phyloP scores from a whole-genome alignment of 2,113 vertebrate species.

The Halcyon senegalensis region DNA sequence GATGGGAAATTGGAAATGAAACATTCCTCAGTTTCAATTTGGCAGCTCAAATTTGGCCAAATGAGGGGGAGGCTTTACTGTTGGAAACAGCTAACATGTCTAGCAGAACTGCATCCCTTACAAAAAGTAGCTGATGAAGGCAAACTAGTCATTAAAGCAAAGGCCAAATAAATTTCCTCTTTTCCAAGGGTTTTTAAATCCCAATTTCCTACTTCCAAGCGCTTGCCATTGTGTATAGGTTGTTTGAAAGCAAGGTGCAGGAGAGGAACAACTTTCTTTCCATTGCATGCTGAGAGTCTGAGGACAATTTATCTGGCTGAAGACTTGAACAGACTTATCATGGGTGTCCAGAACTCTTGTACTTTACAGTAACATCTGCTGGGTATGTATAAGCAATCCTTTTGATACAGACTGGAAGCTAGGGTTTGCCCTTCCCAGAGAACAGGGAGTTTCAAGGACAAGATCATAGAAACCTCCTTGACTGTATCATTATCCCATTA shows the following conservation, averaged over 20 bases:
- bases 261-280: neutral
- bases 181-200: neutral
- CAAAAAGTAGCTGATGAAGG: neutral
- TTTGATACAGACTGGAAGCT: neutral
- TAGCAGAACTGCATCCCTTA: neutral
- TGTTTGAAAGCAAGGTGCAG: neutral
- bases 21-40: neutral
- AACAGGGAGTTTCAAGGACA: neutral
- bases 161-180: neutral
- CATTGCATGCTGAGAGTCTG: neutral
- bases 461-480: neutral
- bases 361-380: neutral
- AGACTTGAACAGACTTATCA: neutral
- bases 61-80: neutral
- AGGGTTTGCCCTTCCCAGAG: neutral
- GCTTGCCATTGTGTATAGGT: neutral
- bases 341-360: neutral
- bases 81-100: neutral
- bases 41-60: neutral
- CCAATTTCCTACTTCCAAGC: neutral
- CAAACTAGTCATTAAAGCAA: neutral
- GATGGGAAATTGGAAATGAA: neutral
- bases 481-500: neutral
- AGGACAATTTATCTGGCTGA: neutral
- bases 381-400: neutral